Evolutionary conservation across 2,888 invertebrate genomes (phyloP), one percentile per base, ranked within the genome.

Genomic region (Rhagophthalmus giganteus): DNA sequence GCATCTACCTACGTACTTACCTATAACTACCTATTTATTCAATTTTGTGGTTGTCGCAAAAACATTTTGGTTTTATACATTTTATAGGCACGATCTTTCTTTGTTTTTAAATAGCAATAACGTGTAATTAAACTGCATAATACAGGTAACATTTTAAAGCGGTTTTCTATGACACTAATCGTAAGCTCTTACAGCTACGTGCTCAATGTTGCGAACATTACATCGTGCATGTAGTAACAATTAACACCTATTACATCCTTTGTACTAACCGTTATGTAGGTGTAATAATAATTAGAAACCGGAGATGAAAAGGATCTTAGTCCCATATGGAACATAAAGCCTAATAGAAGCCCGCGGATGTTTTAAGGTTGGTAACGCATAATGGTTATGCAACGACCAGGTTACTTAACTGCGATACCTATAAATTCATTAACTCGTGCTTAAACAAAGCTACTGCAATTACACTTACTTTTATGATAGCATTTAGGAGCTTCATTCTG

Each of bases 381-480:
- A 31, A 52, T 52, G 52, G 28, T 24, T 31, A 34, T 40, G 39
- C 35, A 20, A 35, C 46, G 52, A 47, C 47, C 32, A 44, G 38
- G 40, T 46, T 53, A 42, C 53, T 53, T 53, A 53, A 59, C 55
- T 54, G 59, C 56, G 55, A 56, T 60, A 61, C 50, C 60, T 47
- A 61, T 62, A 62, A 62, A 62, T 61, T 62, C 58, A 62, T 62
- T 62, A 62, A 54, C 56, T 49, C 50, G 57, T 51, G 42, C 57
- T 62, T 62, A 58, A 55, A 59, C 59, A 61, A 62, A 62, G 60
- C 62, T 61, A 54, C 56, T 44, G 54, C 61, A 61, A 61, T 62
- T 62, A 62, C 58, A 61, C 53, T 61, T 58, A 63, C 63, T 63
- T 63, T 63, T 63, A 63, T 59, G 57, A 55, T 51, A 55, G 52